Conservation (phyloP, 2,888 invertebrate species). For the Timandra comae region DNA sequence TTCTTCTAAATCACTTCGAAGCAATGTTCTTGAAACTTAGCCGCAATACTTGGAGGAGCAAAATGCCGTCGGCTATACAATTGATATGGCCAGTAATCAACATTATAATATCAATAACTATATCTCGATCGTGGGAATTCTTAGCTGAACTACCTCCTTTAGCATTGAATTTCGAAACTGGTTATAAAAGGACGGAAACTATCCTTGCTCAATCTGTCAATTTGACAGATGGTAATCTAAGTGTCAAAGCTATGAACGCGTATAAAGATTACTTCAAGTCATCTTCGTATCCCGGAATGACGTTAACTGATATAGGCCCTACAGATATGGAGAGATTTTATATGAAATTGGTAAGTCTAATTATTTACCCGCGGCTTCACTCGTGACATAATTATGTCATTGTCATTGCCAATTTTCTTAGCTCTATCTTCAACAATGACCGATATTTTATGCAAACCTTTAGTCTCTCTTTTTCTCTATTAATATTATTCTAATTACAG, state of each 20-base stretch:
- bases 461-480: too few relatives aligned
- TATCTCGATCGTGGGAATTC: slow-evolving; percentile 64
- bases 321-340: slow-evolving; percentile 56
- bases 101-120: slow-evolving; percentile 55
- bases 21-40: slow-evolving; percentile 66
- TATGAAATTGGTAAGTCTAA: slow-evolving; percentile 57
- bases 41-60: slow-evolving; percentile 55
- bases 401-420: too few relatives aligned
- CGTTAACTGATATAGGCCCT: slow-evolving; percentile 46
- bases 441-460: too few relatives aligned
- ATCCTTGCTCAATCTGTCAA: slow-evolving; percentile 41
- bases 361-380: not conserved
- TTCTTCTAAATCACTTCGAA: slow-evolving; percentile 57
- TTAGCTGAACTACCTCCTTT: slow-evolving; percentile 77
- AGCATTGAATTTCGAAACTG: slow-evolving; percentile 68
- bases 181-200: slow-evolving; percentile 52
- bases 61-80: slow-evolving; percentile 57
- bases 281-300: slow-evolving; percentile 39
- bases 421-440: too few relatives aligned
- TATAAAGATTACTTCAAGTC: slow-evolving; percentile 57
- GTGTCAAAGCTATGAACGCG: slow-evolving; percentile 40
- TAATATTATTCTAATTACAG: slow-evolving; percentile 25
- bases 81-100: slow-evolving; percentile 62
- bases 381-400: too few relatives aligned
- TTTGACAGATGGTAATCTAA: slow-evolving; percentile 38